Conservation (phyloP, 2,888 invertebrate genomes). For the Synanthedon myopaeformis region DNA sequence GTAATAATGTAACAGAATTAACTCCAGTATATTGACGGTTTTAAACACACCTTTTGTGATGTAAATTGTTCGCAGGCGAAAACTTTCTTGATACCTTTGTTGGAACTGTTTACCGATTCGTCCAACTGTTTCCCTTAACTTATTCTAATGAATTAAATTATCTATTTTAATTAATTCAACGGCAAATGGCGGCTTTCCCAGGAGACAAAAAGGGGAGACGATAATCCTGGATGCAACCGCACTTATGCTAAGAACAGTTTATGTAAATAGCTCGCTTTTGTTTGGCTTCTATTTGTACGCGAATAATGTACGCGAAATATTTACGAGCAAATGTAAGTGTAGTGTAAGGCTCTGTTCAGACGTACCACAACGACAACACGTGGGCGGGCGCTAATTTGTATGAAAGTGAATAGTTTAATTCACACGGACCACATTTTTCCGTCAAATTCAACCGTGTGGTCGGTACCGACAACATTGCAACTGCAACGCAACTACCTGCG, state of each 20-base stretch:
- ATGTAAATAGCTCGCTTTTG: conserved; percentile 13
- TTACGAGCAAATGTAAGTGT: neutral
- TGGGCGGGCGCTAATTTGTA: too few species aligned
- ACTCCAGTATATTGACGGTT: too few species aligned
- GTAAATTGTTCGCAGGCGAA: neutral
- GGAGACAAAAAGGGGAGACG: conserved; percentile 10
- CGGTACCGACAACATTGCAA: too few species aligned
- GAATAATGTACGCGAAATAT: neutral
- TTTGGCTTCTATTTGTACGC: conserved; percentile 6
- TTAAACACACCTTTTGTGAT: too few species aligned
- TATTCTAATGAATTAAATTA: conserved; percentile 30
- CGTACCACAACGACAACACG: too few species aligned
- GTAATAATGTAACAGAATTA: too few species aligned
- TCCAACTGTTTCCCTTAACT: neutral
- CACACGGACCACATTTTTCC: too few species aligned
- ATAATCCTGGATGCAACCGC: conserved; percentile 12
- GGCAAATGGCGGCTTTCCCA: conserved; percentile 23
- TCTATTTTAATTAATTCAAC: conserved; percentile 35
- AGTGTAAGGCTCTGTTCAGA: too few species aligned
- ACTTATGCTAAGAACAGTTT: conserved; percentile 25
- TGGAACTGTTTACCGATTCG: neutral
- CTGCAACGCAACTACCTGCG: too few species aligned
- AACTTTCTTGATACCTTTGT: neutral
- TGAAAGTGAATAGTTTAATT: too few species aligned
- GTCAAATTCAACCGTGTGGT: too few species aligned